These are phyloP conservation scores for Chromobotia macracanthus DNA, from an alignment of 2,797 vertebrate species.

Conservation along the genomic window DNA sequence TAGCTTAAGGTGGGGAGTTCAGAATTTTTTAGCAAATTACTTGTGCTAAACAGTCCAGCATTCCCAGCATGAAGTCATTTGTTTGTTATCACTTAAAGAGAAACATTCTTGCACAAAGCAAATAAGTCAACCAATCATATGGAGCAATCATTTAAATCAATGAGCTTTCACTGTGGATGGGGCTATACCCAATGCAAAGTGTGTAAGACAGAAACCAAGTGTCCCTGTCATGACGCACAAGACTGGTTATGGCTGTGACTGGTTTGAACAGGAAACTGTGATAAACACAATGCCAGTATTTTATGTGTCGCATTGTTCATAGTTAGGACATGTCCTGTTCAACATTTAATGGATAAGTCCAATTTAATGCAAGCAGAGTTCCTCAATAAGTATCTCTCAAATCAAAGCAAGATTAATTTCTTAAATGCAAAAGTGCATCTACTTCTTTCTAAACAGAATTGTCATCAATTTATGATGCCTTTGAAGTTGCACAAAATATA, in stretches of 20 bases:
- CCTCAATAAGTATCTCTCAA: not conserved
- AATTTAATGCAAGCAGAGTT: not conserved
- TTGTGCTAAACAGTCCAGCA: not conserved
- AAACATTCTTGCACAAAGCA: not conserved
- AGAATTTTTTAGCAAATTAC: too few species aligned
- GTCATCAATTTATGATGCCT: not conserved
- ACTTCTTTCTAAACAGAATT: not conserved
- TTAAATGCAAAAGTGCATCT: not conserved
- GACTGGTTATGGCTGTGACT: not conserved
- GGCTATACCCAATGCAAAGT: not conserved
- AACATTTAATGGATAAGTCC: not conserved
- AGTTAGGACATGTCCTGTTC: not conserved
- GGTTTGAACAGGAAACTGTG: not conserved
- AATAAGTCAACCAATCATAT: not conserved
- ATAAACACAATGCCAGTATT: too few species aligned
- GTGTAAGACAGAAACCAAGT: too few species aligned
- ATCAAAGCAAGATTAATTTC: not conserved
- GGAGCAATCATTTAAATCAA: not conserved
- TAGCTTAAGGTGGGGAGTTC: too few species aligned
- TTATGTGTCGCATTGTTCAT: too few species aligned
- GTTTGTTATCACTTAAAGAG: not conserved
- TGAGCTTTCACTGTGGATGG: too few species aligned
- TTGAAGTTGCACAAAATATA: not conserved
- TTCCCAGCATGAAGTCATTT: not conserved
- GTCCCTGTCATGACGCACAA: not conserved